A percentile compares a stretch with the other conserved stretches of the same genome.
phyloP scores from a whole-genome alignment of 2,797 vertebrate species.

The Gymnodraco acuticeps region DNA sequence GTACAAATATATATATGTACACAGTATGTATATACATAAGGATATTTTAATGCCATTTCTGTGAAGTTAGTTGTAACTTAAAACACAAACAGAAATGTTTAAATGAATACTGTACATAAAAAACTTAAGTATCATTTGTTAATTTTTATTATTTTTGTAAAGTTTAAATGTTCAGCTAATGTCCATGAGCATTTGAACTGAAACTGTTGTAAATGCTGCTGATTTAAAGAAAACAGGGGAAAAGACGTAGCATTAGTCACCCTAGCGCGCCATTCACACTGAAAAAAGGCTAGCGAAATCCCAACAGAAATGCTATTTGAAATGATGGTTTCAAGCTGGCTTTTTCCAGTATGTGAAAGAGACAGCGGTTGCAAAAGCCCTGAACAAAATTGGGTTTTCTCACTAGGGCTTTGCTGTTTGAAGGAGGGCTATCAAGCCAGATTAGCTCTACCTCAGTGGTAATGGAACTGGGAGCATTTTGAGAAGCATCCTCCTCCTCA shows the following conservation, averaged over 20 bases:
- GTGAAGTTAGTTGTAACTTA: background rate
- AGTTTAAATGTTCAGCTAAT: background rate
- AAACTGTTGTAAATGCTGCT: background rate
- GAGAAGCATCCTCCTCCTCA: constrained; percentile 63
- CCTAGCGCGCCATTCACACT: constrained; percentile 15
- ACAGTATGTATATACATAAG: no score
- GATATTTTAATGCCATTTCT: background rate
- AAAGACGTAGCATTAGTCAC: constrained; percentile 14
- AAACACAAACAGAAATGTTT: background rate
- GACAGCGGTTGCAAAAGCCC: constrained; percentile 57
- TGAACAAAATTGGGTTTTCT: constrained; percentile 74
- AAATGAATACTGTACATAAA: background rate
- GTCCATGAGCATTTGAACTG: background rate
- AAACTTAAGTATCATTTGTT: background rate
- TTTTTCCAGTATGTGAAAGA: constrained; percentile 49
- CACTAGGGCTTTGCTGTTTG: constrained; percentile 76
- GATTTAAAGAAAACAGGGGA: background rate
- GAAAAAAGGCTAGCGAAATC: constrained; percentile 17
- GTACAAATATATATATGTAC: no score
- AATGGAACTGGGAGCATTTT: constrained; percentile 75
- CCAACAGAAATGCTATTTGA: constrained; percentile 38
- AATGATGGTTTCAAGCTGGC: constrained; percentile 62
- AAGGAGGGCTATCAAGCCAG: constrained; percentile 75
- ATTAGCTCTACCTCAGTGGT: constrained; percentile 72
- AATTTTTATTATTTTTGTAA: background rate